These are phyloP conservation scores for Dendrocincla tyrannina DNA, from an alignment of 2,797 vertebrate genomes.

Conservation along the genomic window DNA sequence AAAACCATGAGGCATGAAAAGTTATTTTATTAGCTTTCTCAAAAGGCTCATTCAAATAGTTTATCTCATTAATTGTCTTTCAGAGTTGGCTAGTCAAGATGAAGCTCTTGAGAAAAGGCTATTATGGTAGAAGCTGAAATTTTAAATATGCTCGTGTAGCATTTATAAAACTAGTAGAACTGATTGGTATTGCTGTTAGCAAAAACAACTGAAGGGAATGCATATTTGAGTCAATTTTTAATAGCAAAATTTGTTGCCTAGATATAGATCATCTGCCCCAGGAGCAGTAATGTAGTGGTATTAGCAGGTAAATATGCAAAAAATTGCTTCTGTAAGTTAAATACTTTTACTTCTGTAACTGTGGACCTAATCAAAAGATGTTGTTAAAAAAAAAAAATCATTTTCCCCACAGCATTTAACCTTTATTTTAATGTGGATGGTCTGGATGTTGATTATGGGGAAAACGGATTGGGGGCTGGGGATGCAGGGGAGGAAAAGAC, in stretches of 20 bases:
- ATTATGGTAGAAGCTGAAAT: background rate
- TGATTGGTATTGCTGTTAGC: background rate
- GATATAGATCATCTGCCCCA: background rate
- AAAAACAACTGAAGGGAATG: background rate
- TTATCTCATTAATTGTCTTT: background rate
- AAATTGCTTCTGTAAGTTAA: background rate
- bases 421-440: background rate
- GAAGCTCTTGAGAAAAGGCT: background rate
- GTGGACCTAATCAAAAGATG: background rate
- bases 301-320: background rate
- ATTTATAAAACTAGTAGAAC: background rate
- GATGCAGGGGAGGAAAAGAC: background rate
- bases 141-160: background rate
- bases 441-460: background rate
- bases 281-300: background rate
- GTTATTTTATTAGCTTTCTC: background rate
- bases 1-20: background rate
- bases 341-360: background rate
- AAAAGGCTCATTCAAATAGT: background rate
- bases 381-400: background rate
- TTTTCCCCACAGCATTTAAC: background rate
- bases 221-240: background rate
- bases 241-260: background rate
- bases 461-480: background rate
- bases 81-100: background rate